These are phyloP conservation scores for Hirtodrosophila histrioides DNA, from an alignment of 2,888 invertebrate genomes.

Conservation along the genomic window DNA sequence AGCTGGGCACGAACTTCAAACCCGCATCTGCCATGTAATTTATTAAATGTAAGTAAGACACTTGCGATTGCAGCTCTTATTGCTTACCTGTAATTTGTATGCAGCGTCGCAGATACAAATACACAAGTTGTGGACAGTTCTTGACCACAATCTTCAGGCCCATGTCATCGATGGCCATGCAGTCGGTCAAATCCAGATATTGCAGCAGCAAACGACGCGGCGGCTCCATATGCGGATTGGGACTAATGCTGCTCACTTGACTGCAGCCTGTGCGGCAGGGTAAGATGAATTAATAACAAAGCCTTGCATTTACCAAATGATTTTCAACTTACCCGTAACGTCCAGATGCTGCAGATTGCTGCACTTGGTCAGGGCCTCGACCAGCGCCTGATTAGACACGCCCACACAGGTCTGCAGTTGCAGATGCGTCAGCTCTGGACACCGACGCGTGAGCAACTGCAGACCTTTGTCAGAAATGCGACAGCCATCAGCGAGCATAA, in stretches of 20 bases:
- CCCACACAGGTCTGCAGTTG: constrained; percentile 91
- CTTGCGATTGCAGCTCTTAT: neutral
- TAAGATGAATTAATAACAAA: neutral
- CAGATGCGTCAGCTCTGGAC: constrained; percentile 92
- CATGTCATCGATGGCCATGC: constrained; percentile 92
- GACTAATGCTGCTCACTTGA: constrained; percentile 91
- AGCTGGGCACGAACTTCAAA: constrained; percentile 95
- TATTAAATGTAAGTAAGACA: neutral
- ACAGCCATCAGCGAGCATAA: constrained; percentile 88
- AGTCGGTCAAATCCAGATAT: constrained; percentile 96
- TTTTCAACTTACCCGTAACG: constrained; percentile 88
- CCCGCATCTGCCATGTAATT: constrained; percentile 88
- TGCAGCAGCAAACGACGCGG: constrained; percentile 90
- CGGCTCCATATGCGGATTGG: constrained; percentile 88
- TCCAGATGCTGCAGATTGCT: constrained; percentile 93
- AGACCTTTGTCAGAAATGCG: constrained; percentile 92
- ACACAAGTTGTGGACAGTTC: constrained; percentile 94
- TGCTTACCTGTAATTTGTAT: constrained; percentile 91
- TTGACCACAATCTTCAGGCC: constrained; percentile 93
- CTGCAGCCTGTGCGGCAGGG: constrained; percentile 87
- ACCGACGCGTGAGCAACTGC: constrained; percentile 90
- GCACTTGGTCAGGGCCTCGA: constrained; percentile 91
- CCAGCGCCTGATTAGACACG: constrained; percentile 91
- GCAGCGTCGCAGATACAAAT: constrained; percentile 94
- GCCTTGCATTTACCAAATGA: too few species aligned